Evolutionary conservation across 2,113 vertebrate genomes (phyloP), one percentile per base, ranked within the genome.

Genomic region (Phylloscopus trochiloides): DNA sequence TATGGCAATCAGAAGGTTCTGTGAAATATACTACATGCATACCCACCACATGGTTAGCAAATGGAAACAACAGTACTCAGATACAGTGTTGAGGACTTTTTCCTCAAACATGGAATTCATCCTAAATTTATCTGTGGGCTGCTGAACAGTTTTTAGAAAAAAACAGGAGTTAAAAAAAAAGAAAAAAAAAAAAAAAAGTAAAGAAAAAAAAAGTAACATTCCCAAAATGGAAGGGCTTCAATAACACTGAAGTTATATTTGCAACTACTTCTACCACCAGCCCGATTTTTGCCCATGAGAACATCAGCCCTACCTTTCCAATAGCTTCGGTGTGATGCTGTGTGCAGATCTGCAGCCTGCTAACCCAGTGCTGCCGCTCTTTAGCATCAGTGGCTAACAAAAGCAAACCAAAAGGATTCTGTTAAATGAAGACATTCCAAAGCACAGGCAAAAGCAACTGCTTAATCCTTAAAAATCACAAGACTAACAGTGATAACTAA

Each of bases 291-390:
- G 36, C 32, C 70, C 42, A 25, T 4, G 2, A 70, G 79, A 84
- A 43, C 4, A 66, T 7, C 43, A 79, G 55, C 26, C 32, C 17
- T 87, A 99, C 99, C 99, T 99, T 99, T 51, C 99, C 99, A 96
- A 99, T 99, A 81, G 99, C 99, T 97, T 99, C 99, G 1, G 99
- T 99, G 97, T 99, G 99, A 91, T 99, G 99, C 59, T 99, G 99
- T 1, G 99, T 98, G 94, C 99, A 99, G 88, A 99, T 99, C 98
- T 99, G 99, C 59, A 99, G 98, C 76, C 99, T 97, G 98, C 99
- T 99, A 84, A 99, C 99, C 99, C 99, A 99, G 81, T 99, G 99
- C 50, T 99, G 99, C 61, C 99, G 98, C 93, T 99, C 99, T 92
- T 99, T 99, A 94, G 99, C 99, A 92, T 99, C 99, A 11, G 98